Conservation (phyloP, 1,140 invertebrate species). For the Zaprionus kolodkinae region DNA sequence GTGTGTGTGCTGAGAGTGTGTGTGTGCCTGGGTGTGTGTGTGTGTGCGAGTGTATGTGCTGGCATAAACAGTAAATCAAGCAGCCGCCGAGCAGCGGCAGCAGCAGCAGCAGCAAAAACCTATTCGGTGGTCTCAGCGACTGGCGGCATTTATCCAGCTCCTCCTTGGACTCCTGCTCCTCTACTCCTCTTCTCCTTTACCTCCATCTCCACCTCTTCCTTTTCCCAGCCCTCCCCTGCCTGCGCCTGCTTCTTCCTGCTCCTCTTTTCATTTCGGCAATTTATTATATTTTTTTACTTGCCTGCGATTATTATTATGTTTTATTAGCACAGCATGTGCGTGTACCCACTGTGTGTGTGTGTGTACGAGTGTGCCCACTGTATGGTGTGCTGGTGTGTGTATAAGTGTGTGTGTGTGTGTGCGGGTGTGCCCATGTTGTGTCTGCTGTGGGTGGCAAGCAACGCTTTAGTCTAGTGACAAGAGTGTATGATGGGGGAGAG, state of each 20-base stretch:
- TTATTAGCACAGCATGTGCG: constrained; percentile 58
- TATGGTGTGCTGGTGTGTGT: constrained; percentile 8
- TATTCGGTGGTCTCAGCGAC: constrained; percentile 66
- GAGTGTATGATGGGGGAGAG: background rate
- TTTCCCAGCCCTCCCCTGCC: background rate
- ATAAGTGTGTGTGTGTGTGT: constrained; percentile 2
- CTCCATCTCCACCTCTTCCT: too few relatives aligned
- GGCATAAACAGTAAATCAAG: constrained; percentile 69
- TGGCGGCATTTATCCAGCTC: constrained; percentile 61
- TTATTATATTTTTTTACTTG: constrained; percentile 49
- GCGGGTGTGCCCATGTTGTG: constrained; percentile 7
- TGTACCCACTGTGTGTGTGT: background rate
- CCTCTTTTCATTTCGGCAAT: constrained; percentile 37
- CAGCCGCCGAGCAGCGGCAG: constrained; percentile 52
- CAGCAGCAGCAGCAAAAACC: constrained; percentile 50
- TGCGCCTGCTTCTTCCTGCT: background rate
- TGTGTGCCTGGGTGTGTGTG: background rate
- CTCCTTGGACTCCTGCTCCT: constrained; percentile 16
- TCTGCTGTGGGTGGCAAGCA: constrained; percentile 32
- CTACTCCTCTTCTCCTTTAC: constrained; percentile 32
- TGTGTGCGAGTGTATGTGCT: background rate
- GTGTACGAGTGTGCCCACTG: background rate
- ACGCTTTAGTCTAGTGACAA: background rate
- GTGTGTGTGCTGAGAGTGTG: background rate
- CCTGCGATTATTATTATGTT: constrained; percentile 47